Conservation (phyloP, 2,888 invertebrate genomes). For the Opisthograptis luteolata region DNA sequence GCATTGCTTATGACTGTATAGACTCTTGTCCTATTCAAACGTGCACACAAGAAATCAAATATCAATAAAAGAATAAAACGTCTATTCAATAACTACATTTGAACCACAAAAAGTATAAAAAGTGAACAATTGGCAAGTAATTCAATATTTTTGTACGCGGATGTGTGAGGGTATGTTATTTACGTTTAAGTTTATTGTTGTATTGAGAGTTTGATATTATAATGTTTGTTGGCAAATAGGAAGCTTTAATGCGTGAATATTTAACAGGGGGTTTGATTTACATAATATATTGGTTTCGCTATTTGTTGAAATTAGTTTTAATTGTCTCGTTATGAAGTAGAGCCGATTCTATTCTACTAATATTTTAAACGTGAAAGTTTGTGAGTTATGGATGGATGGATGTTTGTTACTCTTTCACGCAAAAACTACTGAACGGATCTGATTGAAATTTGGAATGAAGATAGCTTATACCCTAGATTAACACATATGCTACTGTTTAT, state of each 20-base stretch:
- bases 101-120: conserved; percentile 20
- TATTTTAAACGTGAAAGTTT: no score
- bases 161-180: conserved; percentile 15
- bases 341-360: no score
- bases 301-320: background rate
- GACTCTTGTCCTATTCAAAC: conserved; percentile 12
- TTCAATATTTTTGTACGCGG: conserved; percentile 17
- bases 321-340: background rate
- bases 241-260: conserved; percentile 38
- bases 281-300: background rate
- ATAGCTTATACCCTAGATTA: no score
- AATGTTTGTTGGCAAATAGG: conserved; percentile 44
- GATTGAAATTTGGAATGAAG: no score
- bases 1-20: no score
- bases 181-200: conserved; percentile 21
- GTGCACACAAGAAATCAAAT: conserved; percentile 22
- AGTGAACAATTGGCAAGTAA: conserved; percentile 17
- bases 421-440: no score
- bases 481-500: no score
- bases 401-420: no score
- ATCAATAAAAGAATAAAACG: conserved; percentile 29
- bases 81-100: conserved; percentile 14
- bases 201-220: conserved; percentile 25
- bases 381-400: no score
- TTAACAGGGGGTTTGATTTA: conserved; percentile 15